Evolutionary conservation across 2,113 vertebrate species (phyloP).

Genomic region (Butastur rufipennis): DNA sequence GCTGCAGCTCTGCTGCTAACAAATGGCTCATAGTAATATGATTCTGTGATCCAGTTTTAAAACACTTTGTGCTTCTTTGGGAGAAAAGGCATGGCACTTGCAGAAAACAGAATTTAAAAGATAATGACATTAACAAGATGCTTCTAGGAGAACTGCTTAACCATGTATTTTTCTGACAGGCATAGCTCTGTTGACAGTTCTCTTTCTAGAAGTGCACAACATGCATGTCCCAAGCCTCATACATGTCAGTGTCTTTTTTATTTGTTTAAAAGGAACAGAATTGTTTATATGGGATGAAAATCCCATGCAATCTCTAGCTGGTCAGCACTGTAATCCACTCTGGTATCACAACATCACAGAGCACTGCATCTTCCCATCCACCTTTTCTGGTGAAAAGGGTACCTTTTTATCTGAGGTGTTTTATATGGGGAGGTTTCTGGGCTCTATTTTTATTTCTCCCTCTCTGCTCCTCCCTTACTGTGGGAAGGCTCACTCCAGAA

Average conservation of each 20-base stretch:
- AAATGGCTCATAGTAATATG: neutral
- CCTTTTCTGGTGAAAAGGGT: neutral
- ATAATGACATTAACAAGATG: neutral
- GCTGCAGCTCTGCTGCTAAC: neutral
- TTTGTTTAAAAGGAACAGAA: neutral
- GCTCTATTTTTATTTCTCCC: neutral
- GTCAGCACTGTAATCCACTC: neutral
- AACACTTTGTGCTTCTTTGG: neutral
- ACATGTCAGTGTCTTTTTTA: neutral
- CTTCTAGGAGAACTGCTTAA: neutral
- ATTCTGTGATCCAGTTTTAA: neutral
- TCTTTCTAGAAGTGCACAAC: neutral
- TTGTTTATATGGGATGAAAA: neutral
- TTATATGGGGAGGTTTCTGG: neutral
- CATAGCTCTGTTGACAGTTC: neutral
- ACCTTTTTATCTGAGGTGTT: neutral
- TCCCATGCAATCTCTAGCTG: neutral
- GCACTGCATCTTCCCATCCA: neutral
- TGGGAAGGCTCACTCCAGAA: neutral
- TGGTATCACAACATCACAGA: neutral
- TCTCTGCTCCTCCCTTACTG: neutral
- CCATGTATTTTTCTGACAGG: neutral
- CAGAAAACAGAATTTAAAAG: neutral
- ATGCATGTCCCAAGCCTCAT: neutral
- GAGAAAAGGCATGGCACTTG: neutral